A percentile compares a stretch with the other conserved stretches of the same genome.
phyloP scores from a whole-genome alignment of 2,888 invertebrate genomes.

The Acleris laterana region DNA sequence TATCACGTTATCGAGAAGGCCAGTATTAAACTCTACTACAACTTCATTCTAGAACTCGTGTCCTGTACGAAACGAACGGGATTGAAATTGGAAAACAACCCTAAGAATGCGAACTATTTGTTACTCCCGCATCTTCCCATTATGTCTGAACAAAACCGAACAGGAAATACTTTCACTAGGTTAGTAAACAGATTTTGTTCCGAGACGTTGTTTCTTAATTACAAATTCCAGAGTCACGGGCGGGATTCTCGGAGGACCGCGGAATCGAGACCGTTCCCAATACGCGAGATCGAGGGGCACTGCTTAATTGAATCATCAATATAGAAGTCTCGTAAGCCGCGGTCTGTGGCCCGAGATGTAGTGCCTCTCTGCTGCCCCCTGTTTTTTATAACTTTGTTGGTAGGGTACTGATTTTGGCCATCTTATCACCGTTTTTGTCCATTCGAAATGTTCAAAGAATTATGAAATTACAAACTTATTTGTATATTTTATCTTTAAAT shows the following conservation, averaged over 20 bases:
- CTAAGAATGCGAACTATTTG: conserved; percentile 51
- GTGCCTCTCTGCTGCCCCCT: conserved; percentile 40
- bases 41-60: background rate
- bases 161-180: conserved; percentile 60
- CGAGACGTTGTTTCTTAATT: conserved; percentile 72
- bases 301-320: conserved; percentile 76
- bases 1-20: too few relatives aligned
- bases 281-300: conserved; percentile 58
- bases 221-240: conserved; percentile 68
- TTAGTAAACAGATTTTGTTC: conserved; percentile 70
- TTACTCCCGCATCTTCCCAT: conserved; percentile 45
- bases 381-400: background rate
- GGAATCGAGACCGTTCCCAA: conserved; percentile 48
- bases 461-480: too few relatives aligned
- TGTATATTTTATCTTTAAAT: too few relatives aligned
- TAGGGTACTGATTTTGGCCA: too few relatives aligned
- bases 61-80: background rate
- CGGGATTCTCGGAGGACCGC: conserved; percentile 51
- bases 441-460: too few relatives aligned
- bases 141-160: conserved; percentile 48
- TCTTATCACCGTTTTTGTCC: too few relatives aligned
- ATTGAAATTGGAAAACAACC: conserved; percentile 41
- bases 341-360: conserved; percentile 54
- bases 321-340: conserved; percentile 49
- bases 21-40: background rate